phyloP scores from a whole-genome alignment of 1,140 invertebrate genomes.

The Bombus huntii region DNA sequence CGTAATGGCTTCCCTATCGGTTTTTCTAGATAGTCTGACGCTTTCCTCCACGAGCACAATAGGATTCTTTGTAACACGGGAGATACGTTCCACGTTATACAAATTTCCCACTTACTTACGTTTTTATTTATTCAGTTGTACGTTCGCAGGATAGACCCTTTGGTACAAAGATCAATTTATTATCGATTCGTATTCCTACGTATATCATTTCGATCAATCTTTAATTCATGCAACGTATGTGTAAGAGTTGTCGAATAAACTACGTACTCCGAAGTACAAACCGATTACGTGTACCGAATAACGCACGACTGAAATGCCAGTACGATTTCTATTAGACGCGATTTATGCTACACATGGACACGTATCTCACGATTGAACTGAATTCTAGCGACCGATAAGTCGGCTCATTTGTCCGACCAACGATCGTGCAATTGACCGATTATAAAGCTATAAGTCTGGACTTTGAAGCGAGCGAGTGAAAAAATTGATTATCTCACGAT shows the following conservation, averaged over 20 bases:
- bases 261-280: neutral
- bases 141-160: too few relatives aligned
- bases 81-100: too few relatives aligned
- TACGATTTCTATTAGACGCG: neutral
- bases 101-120: too few relatives aligned
- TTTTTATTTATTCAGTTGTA: too few relatives aligned
- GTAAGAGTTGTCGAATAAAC: neutral
- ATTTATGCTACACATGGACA: neutral
- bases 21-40: neutral
- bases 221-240: too few relatives aligned
- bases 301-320: neutral
- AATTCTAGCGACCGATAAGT: constrained; percentile 6
- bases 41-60: neutral
- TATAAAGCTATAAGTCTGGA: neutral
- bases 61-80: too few relatives aligned
- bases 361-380: constrained; percentile 2
- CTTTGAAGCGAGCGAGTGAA: too few relatives aligned
- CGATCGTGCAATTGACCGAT: neutral
- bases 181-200: too few relatives aligned
- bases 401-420: neutral
- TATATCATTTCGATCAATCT: too few relatives aligned
- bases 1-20: constrained; percentile 33
- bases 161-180: too few relatives aligned
- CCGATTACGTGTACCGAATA: constrained; percentile 26
- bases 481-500: neutral